Percentiles rank a stretch among this genome's conserved stretches.
Evolutionary conservation across 2,113 vertebrate genomes (phyloP).

Genomic region (Zapus hudsonius): DNA sequence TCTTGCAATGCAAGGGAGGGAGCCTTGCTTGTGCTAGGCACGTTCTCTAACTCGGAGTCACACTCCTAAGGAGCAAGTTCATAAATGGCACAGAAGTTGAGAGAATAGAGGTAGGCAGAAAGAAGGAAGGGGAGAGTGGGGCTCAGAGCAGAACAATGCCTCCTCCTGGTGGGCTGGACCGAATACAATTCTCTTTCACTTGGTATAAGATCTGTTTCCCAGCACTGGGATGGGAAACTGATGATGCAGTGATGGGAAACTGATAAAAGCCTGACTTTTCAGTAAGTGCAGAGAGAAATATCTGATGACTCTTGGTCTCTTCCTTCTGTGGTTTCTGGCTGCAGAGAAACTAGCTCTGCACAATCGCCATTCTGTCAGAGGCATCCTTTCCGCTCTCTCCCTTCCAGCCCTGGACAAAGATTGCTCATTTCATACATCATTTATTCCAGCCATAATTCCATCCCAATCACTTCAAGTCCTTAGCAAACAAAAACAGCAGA

Average conservation of each 20-base stretch:
- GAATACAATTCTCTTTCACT: neutral
- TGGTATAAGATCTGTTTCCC: neutral
- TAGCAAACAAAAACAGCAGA: constrained; percentile 74
- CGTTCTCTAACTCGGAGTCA: neutral
- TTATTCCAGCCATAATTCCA: constrained; percentile 82
- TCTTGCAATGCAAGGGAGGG: neutral
- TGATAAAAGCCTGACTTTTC: constrained; percentile 8
- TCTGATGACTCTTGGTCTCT: neutral
- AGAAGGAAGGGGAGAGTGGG: neutral
- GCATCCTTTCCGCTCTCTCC: neutral
- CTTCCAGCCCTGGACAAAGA: constrained; percentile 56
- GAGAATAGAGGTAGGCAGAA: neutral
- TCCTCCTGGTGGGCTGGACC: neutral
- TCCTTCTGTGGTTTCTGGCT: neutral
- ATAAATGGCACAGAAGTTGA: neutral
- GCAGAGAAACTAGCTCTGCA: neutral
- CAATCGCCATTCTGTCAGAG: neutral
- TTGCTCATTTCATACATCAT: constrained; percentile 88
- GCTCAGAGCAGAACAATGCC: neutral
- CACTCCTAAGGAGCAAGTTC: neutral
- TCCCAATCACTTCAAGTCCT: constrained; percentile 77
- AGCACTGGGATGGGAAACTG: neutral
- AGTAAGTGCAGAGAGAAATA: neutral
- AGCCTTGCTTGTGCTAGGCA: neutral
- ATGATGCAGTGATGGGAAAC: neutral